phyloP scores from a whole-genome alignment of 2,113 vertebrate species.

The Oceanites oceanicus region DNA sequence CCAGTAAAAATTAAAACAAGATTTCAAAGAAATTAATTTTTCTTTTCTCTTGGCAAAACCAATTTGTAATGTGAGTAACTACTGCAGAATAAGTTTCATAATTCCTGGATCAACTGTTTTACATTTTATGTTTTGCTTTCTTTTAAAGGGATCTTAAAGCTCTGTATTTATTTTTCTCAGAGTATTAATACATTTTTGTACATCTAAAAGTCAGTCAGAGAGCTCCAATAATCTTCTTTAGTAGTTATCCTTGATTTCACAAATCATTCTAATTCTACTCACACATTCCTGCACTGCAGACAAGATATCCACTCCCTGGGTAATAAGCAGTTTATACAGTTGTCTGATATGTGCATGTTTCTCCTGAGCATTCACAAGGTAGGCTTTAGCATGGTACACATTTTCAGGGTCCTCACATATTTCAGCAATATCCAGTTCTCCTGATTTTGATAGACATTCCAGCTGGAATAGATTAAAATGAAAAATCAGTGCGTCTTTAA shows the following conservation, averaged over 20 bases:
- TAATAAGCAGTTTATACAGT: constrained; percentile 74
- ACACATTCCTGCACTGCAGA: constrained; percentile 79
- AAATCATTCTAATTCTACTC: constrained; percentile 45
- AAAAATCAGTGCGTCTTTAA: neutral
- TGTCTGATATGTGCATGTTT: constrained; percentile 71
- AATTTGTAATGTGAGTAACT: neutral
- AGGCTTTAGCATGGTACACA: constrained; percentile 34
- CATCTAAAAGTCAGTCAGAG: neutral
- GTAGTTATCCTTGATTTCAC: neutral
- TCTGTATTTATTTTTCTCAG: neutral
- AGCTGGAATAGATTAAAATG: constrained; percentile 56
- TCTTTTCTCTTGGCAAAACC: neutral
- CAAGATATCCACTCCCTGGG: constrained; percentile 79
- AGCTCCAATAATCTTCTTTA: neutral
- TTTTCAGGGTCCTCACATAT: constrained; percentile 31
- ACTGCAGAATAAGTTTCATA: neutral
- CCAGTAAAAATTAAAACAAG: neutral
- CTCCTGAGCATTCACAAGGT: constrained; percentile 69
- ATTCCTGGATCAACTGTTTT: neutral
- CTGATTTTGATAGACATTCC: constrained; percentile 67
- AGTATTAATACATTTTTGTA: neutral
- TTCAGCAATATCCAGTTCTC: constrained; percentile 68
- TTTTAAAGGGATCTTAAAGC: neutral
- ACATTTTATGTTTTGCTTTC: neutral
- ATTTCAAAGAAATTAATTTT: neutral